Evolutionary conservation across 2,888 invertebrate genomes (phyloP).

Genomic region (Stramonita haemastoma): DNA sequence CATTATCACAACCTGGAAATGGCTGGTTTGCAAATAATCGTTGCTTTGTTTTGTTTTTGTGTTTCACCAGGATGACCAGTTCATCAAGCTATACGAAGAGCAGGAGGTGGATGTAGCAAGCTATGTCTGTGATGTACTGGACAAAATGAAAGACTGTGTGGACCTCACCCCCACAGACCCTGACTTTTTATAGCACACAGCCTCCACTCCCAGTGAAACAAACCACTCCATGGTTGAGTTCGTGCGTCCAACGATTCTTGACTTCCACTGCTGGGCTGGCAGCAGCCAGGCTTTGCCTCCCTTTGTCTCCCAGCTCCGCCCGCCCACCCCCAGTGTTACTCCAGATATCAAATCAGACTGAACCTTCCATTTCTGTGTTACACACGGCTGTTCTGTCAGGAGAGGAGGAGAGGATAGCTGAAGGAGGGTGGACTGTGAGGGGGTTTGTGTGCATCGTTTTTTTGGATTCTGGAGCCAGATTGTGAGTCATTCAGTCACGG

Average conservation of each 20-base stretch:
- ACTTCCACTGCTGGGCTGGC: constrained; percentile 12
- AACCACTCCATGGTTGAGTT: neutral
- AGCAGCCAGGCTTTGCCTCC: constrained; percentile 16
- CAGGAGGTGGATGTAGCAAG: constrained; percentile 84
- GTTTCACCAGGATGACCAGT: constrained; percentile 84
- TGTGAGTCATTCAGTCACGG: neutral
- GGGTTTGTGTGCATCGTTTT: neutral
- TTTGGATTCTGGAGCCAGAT: neutral
- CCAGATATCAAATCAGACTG: constrained; percentile 16
- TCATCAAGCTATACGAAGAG: constrained; percentile 88
- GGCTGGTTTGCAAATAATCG: neutral
- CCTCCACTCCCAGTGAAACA: neutral
- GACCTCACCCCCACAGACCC: constrained; percentile 35
- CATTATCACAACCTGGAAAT: neutral
- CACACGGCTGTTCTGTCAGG: neutral
- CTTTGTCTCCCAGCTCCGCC: neutral
- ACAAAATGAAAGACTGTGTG: constrained; percentile 84
- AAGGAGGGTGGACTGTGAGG: neutral
- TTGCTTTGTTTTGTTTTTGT: neutral
- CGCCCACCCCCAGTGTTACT: neutral
- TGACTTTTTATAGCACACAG: constrained; percentile 34
- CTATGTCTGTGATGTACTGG: constrained; percentile 91
- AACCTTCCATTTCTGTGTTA: constrained; percentile 6
- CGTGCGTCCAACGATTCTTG: constrained; percentile 8
- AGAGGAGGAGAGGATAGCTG: neutral